Base-by-base conservation (phyloP, 1,140 invertebrate genomes). In the Coelopa frigida region DNA sequence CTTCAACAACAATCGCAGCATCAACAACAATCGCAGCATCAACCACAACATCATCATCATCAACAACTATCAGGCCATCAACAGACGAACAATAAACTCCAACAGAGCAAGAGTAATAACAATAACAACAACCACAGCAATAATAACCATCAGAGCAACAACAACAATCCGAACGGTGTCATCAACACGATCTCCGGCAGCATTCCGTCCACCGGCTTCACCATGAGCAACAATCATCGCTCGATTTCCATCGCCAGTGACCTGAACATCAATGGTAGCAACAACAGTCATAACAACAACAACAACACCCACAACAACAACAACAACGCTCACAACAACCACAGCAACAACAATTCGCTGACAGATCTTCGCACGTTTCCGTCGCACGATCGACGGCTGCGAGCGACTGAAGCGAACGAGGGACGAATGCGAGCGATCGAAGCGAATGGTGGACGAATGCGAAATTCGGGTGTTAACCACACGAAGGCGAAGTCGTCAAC, bases 131-230 rank as follows among this genome's bases (percentile, higher is more conserved):
- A 18, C 31, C 12, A 33, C 2, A 37, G 11, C 40, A 20, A 26
- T 8, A 40, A 40, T 11, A 4, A 3, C 33, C 15, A 15, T 31
- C 27, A 14, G 20, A 31, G n/a, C 41, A 37, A 38, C 35, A 31
- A 23, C 26, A 50, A 50, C 27, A 38, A 39, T 10, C 29, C 15
- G 32, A 26, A 29, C 15, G 62, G 63, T n/a, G 50, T 66, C 31
- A 66, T 66, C 51, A 66, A 54, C 20, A 66, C 62, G 4, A 63
- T 66, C 44, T 63, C 62, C 5, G 63, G 63, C 14, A 63, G 59
- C 14, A 61, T 66, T 49, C 59, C 62, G 14, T 51, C 59, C 12
- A 62, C 62, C 10, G 61, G 61, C 8, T 54, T 52, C 12, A 15
- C 35, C 12, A 6, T 20, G 2, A 24, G 21, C 39, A 22, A 36